Evolutionary conservation across 2,797 vertebrate genomes (phyloP), one percentile per base, ranked within the genome.

Genomic region (Acanthis flammea): DNA sequence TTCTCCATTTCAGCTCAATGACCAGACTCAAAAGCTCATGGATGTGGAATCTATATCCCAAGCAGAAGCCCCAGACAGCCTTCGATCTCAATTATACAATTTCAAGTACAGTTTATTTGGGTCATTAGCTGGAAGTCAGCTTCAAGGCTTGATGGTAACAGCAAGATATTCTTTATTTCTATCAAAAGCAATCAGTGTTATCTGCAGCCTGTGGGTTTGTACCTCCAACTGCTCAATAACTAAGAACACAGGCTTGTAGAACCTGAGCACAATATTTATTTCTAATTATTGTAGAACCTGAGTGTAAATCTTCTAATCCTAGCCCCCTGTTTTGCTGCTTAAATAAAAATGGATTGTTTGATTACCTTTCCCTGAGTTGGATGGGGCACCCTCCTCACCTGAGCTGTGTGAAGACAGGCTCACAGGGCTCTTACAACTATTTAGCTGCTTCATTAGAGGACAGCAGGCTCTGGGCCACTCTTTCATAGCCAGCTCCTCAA

Each of bases 1-100:
- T 97, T 98, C 95, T 97, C 90, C 94, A 97, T 97, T 97, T 98
- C 97, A 97, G 97, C 96, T 97, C 90, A 71, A 71, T 96, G 97
- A 98, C 97, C 97, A 97, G 61, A 96, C 88, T 96, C 92, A 88
- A 95, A 98, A 97, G 96, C 97, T 96, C 93, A 96, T 23, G 94
- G 95, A 97, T 90, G 92, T 55, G 30, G 95, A 97, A 95, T 96
- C 45, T 62, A 68, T 94, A 91, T 91, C 80, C 94, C 92, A 94
- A 58, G 78, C 77, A 90, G 80, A 90, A 92, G 94, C 88, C 88
- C 33, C 63, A 82, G 84, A 72, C 58, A 86, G 85, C 65, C 91
- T 97, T 97, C 48, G 14, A 97, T 96, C 92, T 95, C 74, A 94
- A 83, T 88, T 96, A 96, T 24, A 93, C 78, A 74, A 94, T 96